phyloP scores from a whole-genome alignment of 2,113 vertebrate species.

The Neotoma lepida region DNA sequence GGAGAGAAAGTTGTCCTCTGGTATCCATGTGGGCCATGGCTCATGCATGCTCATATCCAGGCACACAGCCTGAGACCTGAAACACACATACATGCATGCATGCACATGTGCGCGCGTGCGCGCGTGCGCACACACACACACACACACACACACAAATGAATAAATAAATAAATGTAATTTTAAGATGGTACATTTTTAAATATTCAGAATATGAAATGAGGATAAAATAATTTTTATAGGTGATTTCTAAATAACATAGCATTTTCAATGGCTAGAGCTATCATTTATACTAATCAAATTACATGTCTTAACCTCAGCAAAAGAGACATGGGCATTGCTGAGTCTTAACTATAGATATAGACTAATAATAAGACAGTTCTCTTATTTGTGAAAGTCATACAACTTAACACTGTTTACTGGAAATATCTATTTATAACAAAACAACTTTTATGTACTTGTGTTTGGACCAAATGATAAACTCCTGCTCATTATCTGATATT shows the following conservation, averaged over 20 bases:
- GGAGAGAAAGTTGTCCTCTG: neutral
- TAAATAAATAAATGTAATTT: no score
- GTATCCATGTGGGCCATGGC: neutral
- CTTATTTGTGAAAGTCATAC: neutral
- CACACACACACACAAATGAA: neutral
- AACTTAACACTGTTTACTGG: neutral
- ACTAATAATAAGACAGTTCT: neutral
- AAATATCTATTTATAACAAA: neutral
- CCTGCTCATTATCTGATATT: neutral
- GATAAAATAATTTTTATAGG: neutral
- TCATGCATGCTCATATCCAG: neutral
- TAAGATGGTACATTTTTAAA: conserved; percentile 14
- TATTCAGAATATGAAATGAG: neutral
- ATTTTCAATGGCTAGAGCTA: neutral
- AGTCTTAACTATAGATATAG: neutral
- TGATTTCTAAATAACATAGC: neutral
- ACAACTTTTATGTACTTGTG: neutral
- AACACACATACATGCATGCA: neutral
- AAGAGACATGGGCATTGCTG: neutral
- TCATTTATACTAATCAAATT: neutral
- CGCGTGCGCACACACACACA: no score
- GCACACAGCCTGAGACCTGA: neutral
- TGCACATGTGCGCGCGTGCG: no score
- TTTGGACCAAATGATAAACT: neutral
- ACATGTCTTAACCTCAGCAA: neutral